Base-by-base conservation (phyloP, 1,140 invertebrate species). In the Trinorchestia longiramus region DNA sequence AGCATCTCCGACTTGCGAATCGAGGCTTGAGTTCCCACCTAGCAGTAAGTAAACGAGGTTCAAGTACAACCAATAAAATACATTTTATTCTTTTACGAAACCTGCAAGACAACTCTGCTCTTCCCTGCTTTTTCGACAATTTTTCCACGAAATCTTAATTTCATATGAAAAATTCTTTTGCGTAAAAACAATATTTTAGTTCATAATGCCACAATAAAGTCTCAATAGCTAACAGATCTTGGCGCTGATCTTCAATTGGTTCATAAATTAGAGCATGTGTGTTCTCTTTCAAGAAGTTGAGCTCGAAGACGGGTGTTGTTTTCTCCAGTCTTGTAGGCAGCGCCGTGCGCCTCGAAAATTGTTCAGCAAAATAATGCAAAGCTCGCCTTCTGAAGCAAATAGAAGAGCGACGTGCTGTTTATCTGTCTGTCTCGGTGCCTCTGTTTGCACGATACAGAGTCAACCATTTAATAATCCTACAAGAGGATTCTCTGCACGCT, bases 391-490 rank as follows among this genome's bases (percentile, higher is more conserved):
- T 47, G 43, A 47, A 94, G 44, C 92, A 94, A 94, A 94, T 43
- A 94, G 92, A 94, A 94, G 92, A 94, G 92, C 36, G 36, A 91
- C 88, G 44, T n/a, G 43, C 44, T 94, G 92, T 94, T 94, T 94
- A 94, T 90, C 88, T 43, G 88, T 43, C 88, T 90, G 88, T 90
- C 88, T 90, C 92, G 15, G 44, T 47, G 43, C 92, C 44, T 94
- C 92, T 94, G 92, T 47, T 94, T 44, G 92, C 92, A 90, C 92
- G 43, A 40, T 44, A 44, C 44, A 47, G 92, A 94, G 92, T 94
- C 92, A 94, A 94, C 92, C 44, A 47, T 44, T 94, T 94, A 94
- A 94, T 94, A 94, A 94, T 94, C 92, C 92, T 45, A 47, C 92
- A 94, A 94, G 92, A 47, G 88, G 88, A 47, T 45, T 94, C 92